These are phyloP conservation scores for Phymanthus crucifer DNA, from an alignment of 92 coral and sea anemone species.

Conservation along the genomic window DNA sequence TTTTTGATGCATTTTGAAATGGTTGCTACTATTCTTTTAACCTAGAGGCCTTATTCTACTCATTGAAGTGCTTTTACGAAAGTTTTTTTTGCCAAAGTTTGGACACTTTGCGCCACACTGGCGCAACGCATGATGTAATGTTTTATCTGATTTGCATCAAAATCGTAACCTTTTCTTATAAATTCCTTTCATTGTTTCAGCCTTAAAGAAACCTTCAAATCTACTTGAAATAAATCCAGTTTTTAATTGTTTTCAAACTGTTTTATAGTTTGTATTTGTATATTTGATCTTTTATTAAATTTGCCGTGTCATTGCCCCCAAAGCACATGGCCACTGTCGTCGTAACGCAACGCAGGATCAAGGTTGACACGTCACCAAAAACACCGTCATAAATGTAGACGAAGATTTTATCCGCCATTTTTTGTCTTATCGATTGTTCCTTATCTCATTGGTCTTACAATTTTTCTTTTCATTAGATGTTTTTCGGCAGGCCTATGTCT, in stretches of 20 bases:
- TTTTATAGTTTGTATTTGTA: not conserved
- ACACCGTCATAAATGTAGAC: slow-evolving; percentile 42
- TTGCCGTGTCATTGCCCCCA: slow-evolving; percentile 34
- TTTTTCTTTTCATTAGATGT: too few species aligned
- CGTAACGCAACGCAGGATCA: slow-evolving; percentile 39
- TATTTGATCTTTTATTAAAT: not conserved
- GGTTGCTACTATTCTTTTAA: not conserved
- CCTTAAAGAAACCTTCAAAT: not conserved
- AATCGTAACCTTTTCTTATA: not conserved
- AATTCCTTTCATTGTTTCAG: not conserved
- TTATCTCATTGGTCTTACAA: not conserved
- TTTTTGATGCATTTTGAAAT: not conserved
- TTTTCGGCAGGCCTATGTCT: not conserved
- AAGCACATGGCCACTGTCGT: slow-evolving; percentile 25
- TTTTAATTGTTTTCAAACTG: not conserved
- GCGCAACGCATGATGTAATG: slow-evolving; percentile 3
- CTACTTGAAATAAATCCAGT: not conserved
- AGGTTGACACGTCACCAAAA: slow-evolving; percentile 81
- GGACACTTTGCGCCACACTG: not conserved
- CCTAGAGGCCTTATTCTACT: too few species aligned
- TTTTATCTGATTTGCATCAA: not conserved
- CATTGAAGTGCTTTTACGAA: not conserved
- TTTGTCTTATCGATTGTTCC: slow-evolving; percentile 1
- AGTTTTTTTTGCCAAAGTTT: not conserved
- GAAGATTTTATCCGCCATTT: not conserved